phyloP scores from a whole-genome alignment of 2,888 invertebrate species.

The Antheraea assamensis region DNA sequence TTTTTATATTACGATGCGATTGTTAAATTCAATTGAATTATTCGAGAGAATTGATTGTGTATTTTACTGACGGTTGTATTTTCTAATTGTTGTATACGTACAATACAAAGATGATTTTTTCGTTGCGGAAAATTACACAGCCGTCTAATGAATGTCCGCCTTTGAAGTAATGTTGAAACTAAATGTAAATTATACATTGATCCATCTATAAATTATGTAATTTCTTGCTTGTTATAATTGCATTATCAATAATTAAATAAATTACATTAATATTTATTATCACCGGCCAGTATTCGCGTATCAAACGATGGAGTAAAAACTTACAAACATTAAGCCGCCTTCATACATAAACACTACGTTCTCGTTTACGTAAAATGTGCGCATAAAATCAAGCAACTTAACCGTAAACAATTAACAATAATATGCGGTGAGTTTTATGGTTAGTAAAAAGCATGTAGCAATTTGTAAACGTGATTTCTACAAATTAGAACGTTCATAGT shows the following conservation, averaged over 20 bases:
- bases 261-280: neutral
- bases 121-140: neutral
- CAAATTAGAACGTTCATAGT: neutral
- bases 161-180: neutral
- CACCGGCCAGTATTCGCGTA: neutral
- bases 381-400: neutral
- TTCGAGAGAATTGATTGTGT: neutral
- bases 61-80: neutral
- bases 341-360: neutral
- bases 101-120: neutral
- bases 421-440: neutral
- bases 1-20: neutral
- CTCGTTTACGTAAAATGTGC: neutral
- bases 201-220: neutral
- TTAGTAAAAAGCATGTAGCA: slow-evolving; percentile 2
- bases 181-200: neutral
- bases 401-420: slow-evolving; percentile 6
- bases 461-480: slow-evolving; percentile 6
- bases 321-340: neutral
- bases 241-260: neutral
- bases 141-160: neutral
- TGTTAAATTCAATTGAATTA: neutral
- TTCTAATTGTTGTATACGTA: neutral
- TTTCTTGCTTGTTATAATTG: neutral
- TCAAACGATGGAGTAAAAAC: neutral